Percentiles rank a stretch among this genome's conserved stretches.
phyloP scores from a whole-genome alignment of 2,113 vertebrate genomes.

The Rhodinocichla rosea region DNA sequence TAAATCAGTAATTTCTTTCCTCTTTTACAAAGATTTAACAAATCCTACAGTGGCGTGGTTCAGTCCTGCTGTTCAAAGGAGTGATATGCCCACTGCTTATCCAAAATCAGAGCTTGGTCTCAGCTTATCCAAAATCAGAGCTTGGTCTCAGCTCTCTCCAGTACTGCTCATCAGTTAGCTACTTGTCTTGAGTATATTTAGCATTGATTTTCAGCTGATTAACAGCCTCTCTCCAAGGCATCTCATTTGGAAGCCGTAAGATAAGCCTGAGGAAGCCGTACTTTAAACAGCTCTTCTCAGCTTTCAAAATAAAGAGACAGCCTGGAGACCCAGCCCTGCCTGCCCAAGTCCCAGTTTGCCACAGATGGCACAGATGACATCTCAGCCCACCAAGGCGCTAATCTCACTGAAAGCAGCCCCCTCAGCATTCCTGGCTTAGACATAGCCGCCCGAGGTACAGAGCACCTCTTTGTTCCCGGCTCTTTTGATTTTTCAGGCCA shows the following conservation, averaged over 20 bases:
- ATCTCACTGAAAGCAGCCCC: background rate
- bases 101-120: background rate
- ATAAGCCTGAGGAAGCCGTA: background rate
- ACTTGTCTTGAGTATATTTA: background rate
- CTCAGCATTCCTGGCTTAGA: background rate
- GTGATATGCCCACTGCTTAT: background rate
- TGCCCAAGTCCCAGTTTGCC: background rate
- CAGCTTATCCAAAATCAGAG: background rate
- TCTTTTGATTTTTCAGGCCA: constrained; percentile 29
- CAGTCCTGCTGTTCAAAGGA: background rate
- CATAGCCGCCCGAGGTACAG: background rate
- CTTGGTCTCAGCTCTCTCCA: background rate
- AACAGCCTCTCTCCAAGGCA: background rate
- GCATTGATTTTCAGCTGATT: background rate
- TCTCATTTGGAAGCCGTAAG: background rate
- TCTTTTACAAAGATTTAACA: background rate
- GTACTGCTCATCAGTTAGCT: background rate
- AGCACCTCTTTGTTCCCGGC: background rate
- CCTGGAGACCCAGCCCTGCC: background rate
- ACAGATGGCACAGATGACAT: background rate
- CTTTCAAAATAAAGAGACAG: background rate
- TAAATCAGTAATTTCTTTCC: background rate
- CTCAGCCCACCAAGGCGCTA: background rate
- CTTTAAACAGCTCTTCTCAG: background rate
- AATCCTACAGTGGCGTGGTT: background rate